Base-by-base conservation (phyloP, 2,888 invertebrate species). In the Hipparchia semele region DNA sequence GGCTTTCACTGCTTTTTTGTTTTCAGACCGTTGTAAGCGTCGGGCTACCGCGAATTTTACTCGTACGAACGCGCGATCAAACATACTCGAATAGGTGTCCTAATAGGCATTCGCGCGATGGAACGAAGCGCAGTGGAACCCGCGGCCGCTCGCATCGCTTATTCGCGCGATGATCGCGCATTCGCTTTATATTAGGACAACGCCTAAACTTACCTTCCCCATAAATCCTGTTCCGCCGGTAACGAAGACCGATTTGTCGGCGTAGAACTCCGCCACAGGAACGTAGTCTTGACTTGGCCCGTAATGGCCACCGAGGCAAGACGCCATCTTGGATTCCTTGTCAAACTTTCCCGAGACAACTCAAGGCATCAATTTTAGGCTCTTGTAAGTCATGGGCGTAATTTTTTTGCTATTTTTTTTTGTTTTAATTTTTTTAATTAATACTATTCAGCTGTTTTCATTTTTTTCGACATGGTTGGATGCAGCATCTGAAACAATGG, bases 201-300 rank as follows among this genome's bases (percentile, higher is more conserved):
- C 10, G 12, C 6, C 6, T 8, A 1, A 49, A 49, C 45, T 8
- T 45, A 45, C 45, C 95, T 98, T 98, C 72, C 98, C 98, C 95
- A 98, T 96, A 83, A 98, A 98, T 7, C 98, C 98, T 2, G 97
- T 97, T 59, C 96, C 97, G 56, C 98, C 98, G 4, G 98, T 98
- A 71, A 98, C 96, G 82, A 98, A 96, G 53, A 98, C 94, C 68
- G 95, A 95, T 83, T 96, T 96, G 75, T 96, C 96, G 39, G 95
- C 94, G 87, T 96, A 97, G 84, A 96, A 97, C 79, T 96, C 95
- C 23, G 96, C 95, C 65, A 96, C 95, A 0, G 94, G 94, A 58
- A 92, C 81, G 65, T 94, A 94, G 69, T 94, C 94, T 79, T 87
- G 86, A 60, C 83, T 84, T 85, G 76, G 76, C 68, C 79, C 80